Conservation (phyloP, 2,888 invertebrate genomes). For the Ophion obscuratus region DNA sequence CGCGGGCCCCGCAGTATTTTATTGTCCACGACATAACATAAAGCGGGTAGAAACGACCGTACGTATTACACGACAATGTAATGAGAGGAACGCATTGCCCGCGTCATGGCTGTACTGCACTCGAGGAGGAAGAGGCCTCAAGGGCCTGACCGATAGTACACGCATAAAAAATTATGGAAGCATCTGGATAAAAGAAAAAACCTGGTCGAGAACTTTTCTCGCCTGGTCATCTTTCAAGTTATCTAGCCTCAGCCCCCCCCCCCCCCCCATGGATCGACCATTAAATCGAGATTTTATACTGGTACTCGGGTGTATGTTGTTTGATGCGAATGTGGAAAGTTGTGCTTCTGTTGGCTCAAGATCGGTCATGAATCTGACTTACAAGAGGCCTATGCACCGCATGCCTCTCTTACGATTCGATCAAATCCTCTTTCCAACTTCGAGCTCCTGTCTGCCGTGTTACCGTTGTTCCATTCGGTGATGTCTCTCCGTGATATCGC, state of each 20-base stretch:
- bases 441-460: conserved; percentile 27
- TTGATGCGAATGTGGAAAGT: neutral
- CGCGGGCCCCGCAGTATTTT: conserved; percentile 55
- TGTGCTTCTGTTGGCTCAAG: neutral
- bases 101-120: conserved; percentile 12
- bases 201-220: conserved; percentile 4
- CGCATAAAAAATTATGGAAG: conserved; percentile 41
- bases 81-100: conserved; percentile 16
- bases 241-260: conserved; percentile 73
- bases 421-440: conserved; percentile 54
- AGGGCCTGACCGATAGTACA: conserved; percentile 46
- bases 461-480: conserved; percentile 39
- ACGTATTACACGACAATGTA: conserved; percentile 44
- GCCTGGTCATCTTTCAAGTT: conserved; percentile 34
- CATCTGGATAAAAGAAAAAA: conserved; percentile 40
- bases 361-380: conserved; percentile 39
- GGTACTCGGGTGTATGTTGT: conserved; percentile 1
- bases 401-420: conserved; percentile 49
- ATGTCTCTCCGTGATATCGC: conserved; percentile 53
- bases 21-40: conserved; percentile 48
- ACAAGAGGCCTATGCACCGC: conserved; percentile 2
- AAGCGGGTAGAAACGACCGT: conserved; percentile 25
- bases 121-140: conserved; percentile 14
- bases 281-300: conserved; percentile 75
- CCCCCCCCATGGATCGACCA: conserved; percentile 26